Percentiles rank a stretch among this genome's conserved stretches.
phyloP scores from a whole-genome alignment of 2,888 invertebrate genomes.

The Chrysopilus asiliformis region DNA sequence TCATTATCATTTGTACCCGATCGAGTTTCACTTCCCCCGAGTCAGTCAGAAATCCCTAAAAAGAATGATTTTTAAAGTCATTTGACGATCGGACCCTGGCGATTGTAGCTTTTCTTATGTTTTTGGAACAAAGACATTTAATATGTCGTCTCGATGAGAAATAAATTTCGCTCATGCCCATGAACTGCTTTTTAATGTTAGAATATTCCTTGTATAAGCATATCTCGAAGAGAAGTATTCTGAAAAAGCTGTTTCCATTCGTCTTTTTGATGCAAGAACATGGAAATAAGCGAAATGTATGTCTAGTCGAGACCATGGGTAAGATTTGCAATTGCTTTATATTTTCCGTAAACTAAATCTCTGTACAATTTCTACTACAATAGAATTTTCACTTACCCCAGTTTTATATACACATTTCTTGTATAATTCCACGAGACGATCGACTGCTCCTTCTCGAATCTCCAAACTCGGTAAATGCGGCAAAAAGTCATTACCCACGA shows the following conservation, averaged over 20 bases:
- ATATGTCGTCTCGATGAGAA: no score
- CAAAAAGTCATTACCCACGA: slow-evolving; percentile 97
- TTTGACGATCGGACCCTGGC: no score
- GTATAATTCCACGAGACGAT: slow-evolving; percentile 81
- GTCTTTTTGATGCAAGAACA: no score
- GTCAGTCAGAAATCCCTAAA: slow-evolving; percentile 83
- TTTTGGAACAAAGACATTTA: no score
- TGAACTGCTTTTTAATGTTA: no score
- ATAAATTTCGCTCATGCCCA: no score
- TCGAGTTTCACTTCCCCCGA: slow-evolving; percentile 88
- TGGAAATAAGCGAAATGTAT: neutral
- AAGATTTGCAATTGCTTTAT: neutral
- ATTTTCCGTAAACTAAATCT: no score
- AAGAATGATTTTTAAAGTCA: slow-evolving; percentile 7
- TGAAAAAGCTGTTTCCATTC: no score
- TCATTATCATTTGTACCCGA: slow-evolving; percentile 89
- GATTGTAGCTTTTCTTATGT: no score
- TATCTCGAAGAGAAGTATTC: no score
- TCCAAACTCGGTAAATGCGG: slow-evolving; percentile 97
- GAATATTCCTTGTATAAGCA: no score
- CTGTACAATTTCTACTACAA: slow-evolving; percentile 3
- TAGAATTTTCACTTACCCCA: slow-evolving; percentile 44
- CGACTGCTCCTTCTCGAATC: slow-evolving; percentile 94
- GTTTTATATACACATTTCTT: slow-evolving; percentile 90
- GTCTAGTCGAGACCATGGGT: neutral